Base-by-base conservation (phyloP, 2,113 vertebrate species). In the Hepsetus odoe region DNA sequence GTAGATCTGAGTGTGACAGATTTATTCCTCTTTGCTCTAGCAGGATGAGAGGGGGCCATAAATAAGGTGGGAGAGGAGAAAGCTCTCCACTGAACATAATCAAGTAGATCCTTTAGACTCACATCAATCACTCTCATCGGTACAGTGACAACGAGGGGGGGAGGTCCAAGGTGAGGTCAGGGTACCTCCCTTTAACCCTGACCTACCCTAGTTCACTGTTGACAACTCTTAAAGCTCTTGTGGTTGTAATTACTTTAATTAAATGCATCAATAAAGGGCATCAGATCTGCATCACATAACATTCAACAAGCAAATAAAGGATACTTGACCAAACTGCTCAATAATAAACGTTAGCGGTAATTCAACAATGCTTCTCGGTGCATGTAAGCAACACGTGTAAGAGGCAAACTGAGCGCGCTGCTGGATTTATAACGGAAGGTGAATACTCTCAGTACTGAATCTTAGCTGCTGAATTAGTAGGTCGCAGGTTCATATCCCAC, bases 1-100 rank as follows among this genome's bases (percentile, higher is more conserved):
- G 70, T 72, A 77, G 80, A 82, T 82, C 74, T 84, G 86, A 80
- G 14, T 72, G 67, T 64, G 86, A 74, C 75, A 87, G 87, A 91
- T 90, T 89, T 88, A 91, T 87, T 80, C 83, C 62, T 82, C 64
- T 74, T 53, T 86, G 84, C 86, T 82, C 67, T 66, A 79, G 73
- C 82, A 76, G 81, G 69, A 85, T 83, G 86, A 87, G 73, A 87
- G 81, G 10, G 13, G 80, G 82, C 72, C 88, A 90, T 91, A 90
- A 91, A 91, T 89, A 89, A 90, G 67, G 76, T 69, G 68, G 75
- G 79, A 80, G 81, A 78, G 83, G 85, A 85, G 86, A 88, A 90
- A 89, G 87, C 85, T 87, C 86, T 85, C 85, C 80, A 87, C 87
- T 90, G 86, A 90, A 87, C 86, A 88, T 86, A 89, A 90, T 89